Base-by-base conservation (phyloP, 2,888 invertebrate species). In the Megalurothrips usitatus region DNA sequence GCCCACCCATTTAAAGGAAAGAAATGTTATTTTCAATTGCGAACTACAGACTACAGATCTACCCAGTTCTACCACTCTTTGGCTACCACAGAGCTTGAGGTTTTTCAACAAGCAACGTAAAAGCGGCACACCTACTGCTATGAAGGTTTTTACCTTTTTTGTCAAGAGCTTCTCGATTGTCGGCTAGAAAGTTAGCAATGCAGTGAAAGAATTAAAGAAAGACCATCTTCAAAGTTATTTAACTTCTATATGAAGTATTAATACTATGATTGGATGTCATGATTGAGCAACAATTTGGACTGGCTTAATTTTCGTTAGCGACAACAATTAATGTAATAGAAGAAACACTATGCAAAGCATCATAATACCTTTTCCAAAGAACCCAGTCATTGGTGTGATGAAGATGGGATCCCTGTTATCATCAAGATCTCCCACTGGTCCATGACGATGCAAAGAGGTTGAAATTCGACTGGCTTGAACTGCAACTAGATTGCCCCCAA, bases 401-500 rank as follows among this genome's bases (percentile, higher is more conserved):
- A 90, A 90, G 84, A 91, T 90, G 79, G 89, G 89, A 17, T 86
- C 86, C 23, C 68, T 23, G 81, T 88, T 87, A 79, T 90, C 89
- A 84, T 91, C 89, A 79, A 92, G 87, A 68, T 89, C 89, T 12
- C 93, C 92, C n/a, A 91, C 88, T 82, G 90, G 89, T 8, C 89
- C 89, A 85, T 91, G 89, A 85, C 90, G 89, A 85, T 94, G 94
- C 79, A 94, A 88, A 23, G 91, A 91, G 14, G 94, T 94, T 1
- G 94, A 93, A 84, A 94, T 91, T 84, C 94, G 89, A 86, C 92
- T 93, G 8, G 94, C 93, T 87, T 94, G 90, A 19, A 94, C 93
- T 19, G 94, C 94, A 0, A 93, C 94, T 84, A 94, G 87, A 86
- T 94, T 94, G 6, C 94, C 94, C 28, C 94, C 94, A 43, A 94